A percentile compares a stretch with the other conserved stretches of the same genome.
Evolutionary conservation across 2,888 invertebrate species (phyloP).

Genomic region (Oscheius myriophilus): DNA sequence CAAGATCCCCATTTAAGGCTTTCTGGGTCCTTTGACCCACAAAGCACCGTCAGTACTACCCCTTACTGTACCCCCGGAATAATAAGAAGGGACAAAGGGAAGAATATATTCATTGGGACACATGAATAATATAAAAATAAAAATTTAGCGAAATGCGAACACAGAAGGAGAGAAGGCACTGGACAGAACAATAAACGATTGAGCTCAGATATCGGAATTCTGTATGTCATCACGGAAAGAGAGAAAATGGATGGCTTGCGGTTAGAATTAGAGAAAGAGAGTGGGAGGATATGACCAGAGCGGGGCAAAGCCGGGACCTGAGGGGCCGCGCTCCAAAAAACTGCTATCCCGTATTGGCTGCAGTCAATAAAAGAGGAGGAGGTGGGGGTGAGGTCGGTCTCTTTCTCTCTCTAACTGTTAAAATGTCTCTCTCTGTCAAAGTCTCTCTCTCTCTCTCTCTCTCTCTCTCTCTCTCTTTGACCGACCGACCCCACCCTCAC

Average conservation of each 20-base stretch:
- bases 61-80: not conserved
- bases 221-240: too few species aligned
- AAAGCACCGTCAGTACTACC: slow-evolving; percentile 15
- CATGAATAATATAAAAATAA: slow-evolving; percentile 23
- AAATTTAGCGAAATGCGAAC: slow-evolving; percentile 1
- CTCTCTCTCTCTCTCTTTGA: slow-evolving; percentile 1
- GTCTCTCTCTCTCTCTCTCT: slow-evolving; percentile 16
- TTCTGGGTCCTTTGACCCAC: not conserved
- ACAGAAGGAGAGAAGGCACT: slow-evolving; percentile 28
- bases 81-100: slow-evolving; percentile 9
- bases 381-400: not conserved
- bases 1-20: not conserved
- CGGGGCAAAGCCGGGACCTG: too few species aligned
- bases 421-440: slow-evolving; percentile 8
- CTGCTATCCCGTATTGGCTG: too few species aligned
- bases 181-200: slow-evolving; percentile 23
- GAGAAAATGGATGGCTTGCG: too few species aligned
- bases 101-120: slow-evolving; percentile 20
- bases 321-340: too few species aligned
- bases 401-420: slow-evolving; percentile 7
- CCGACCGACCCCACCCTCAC: not conserved
- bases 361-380: too few species aligned
- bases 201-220: slow-evolving; percentile 2
- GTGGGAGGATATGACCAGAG: too few species aligned
- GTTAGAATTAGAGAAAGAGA: too few species aligned